Base-by-base conservation (phyloP, 2,888 invertebrate genomes). In the Smittia sp. region DNA sequence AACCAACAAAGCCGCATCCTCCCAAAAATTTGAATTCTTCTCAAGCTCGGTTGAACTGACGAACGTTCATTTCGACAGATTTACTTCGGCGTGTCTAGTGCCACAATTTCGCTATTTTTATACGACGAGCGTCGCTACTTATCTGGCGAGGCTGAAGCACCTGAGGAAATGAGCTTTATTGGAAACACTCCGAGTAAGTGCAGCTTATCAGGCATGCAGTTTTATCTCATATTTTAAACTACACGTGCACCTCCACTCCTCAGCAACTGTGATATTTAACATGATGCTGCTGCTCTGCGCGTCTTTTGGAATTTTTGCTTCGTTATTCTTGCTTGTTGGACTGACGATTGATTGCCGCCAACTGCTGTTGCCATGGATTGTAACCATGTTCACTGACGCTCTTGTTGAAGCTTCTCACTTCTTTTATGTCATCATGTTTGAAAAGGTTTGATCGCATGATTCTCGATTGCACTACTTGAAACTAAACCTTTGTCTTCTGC, bases 151-250 rank as follows among this genome's bases (percentile, higher is more conserved):
- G 4, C 52, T 15, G n/a, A 46, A n/a, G 18, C n/a, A 15, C 52
- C 52, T 15, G n/a, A 46, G 18, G 52, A 46, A 46, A 46, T 46
- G 52, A 46, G 52, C 52, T 46, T 46, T 46, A 46, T 46, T 46
- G 52, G 52, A 46, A 46, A 46, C 11, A 46, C n/a, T 46, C 11
- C 52, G 18, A 46, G 52, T 46, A 18, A 46, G 52, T 7, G 32
- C n/a, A n/a, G n/a, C n/a, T n/a, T n/a, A n/a, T n/a, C n/a, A n/a
- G n/a, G n/a, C n/a, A n/a, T n/a, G n/a, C n/a, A n/a, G n/a, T n/a
- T n/a, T n/a, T n/a, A n/a, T n/a, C n/a, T n/a, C n/a, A n/a, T n/a
- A n/a, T n/a, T n/a, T n/a, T n/a, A n/a, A n/a, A n/a, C n/a, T n/a
- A n/a, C n/a, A n/a, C n/a, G n/a, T n/a, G n/a, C n/a, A n/a, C n/a